phyloP scores from a whole-genome alignment of 2,888 invertebrate genomes.

The Agonopterix arenella region DNA sequence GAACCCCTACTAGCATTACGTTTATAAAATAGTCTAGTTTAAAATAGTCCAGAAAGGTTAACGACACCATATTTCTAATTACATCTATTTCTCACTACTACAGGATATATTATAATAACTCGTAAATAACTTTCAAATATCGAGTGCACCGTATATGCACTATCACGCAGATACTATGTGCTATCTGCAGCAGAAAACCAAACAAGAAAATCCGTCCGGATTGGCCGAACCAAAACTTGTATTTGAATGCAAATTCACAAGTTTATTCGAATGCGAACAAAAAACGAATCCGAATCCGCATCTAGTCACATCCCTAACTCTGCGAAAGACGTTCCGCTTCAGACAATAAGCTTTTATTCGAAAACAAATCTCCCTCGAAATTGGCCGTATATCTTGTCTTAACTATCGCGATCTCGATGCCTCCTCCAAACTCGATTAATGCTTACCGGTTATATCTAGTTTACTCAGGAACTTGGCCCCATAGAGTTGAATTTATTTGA shows the following conservation, averaged over 20 bases:
- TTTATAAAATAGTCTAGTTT: too few relatives aligned
- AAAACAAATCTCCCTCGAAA: slow-evolving; percentile 38
- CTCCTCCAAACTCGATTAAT: slow-evolving; percentile 26
- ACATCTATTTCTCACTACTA: too few relatives aligned
- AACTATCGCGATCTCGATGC: slow-evolving; percentile 19
- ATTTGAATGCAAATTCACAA: slow-evolving; percentile 6
- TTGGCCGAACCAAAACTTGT: slow-evolving; percentile 4
- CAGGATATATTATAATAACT: too few relatives aligned
- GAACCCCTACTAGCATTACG: too few relatives aligned
- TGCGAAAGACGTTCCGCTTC: neutral
- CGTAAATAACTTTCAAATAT: too few relatives aligned
- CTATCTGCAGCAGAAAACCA: slow-evolving; percentile 1
- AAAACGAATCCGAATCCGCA: neutral
- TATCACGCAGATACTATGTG: neutral
- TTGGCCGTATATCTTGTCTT: slow-evolving; percentile 33
- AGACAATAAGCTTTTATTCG: slow-evolving; percentile 18
- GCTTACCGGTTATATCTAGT: slow-evolving; percentile 23
- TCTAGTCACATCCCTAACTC: slow-evolving; percentile 2
- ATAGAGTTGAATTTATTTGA: slow-evolving; percentile 34
- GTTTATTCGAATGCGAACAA: slow-evolving; percentile 4
- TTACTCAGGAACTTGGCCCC: slow-evolving; percentile 29
- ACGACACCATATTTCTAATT: too few relatives aligned
- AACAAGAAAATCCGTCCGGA: slow-evolving; percentile 4
- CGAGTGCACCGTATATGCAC: too few relatives aligned
- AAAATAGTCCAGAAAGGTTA: too few relatives aligned